Conservation (phyloP, 1,140 invertebrate genomes). For the Theocolax elegans region DNA sequence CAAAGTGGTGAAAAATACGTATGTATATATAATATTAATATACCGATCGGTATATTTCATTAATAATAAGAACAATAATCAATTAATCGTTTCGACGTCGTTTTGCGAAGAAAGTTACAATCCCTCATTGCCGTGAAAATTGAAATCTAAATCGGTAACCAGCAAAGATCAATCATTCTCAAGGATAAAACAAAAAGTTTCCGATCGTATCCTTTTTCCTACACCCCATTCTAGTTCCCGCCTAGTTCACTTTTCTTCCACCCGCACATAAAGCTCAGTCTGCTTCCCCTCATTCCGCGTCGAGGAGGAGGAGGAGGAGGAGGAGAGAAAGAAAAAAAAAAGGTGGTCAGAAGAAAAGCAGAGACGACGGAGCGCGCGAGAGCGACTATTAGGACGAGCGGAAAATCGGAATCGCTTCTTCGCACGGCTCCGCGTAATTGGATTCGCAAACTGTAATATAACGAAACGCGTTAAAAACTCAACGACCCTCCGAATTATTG, state of each 20-base stretch:
- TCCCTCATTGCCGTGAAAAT: too few relatives aligned
- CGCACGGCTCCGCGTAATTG: slow-evolving; percentile 29
- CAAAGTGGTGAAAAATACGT: too few relatives aligned
- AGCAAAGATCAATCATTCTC: not conserved
- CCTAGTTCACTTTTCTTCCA: not conserved
- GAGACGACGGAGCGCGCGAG: not conserved
- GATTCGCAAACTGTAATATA: slow-evolving; percentile 14
- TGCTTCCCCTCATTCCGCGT: not conserved
- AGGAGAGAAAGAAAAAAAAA: not conserved
- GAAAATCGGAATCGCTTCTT: slow-evolving; percentile 31
- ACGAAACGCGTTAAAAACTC: not conserved
- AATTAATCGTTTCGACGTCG: too few relatives aligned
- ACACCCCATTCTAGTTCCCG: not conserved
- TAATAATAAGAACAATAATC: too few relatives aligned
- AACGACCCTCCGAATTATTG: too few relatives aligned
- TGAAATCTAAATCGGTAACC: not conserved
- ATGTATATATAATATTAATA: too few relatives aligned
- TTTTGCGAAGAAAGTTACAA: too few relatives aligned
- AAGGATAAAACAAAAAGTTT: not conserved
- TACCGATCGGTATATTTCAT: too few relatives aligned
- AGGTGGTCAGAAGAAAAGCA: not conserved
- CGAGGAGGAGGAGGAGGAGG: not conserved
- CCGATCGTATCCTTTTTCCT: not conserved
- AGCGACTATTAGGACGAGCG: not conserved
- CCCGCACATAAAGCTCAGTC: not conserved